Evolutionary conservation across 2,113 vertebrate species (phyloP), one percentile per base, ranked within the genome.

Genomic region (Hippocampus mohnikei): DNA sequence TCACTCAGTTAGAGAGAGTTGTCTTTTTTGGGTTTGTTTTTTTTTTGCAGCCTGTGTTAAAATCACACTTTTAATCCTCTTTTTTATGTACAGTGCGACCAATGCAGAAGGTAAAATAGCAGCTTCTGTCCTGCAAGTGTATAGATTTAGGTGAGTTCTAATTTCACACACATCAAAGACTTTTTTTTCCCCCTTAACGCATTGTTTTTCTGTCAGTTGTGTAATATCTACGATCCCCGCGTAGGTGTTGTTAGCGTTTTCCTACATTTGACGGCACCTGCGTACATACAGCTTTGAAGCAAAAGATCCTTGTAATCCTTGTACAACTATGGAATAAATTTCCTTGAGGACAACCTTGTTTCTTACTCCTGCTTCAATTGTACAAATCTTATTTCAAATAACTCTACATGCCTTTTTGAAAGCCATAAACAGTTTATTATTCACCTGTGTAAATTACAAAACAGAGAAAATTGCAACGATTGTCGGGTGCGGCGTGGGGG

Each of bases 291-390:
- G 21, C 46, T 79, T 29, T 46, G 44, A 83, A 66, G 63, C 79
- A 56, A 71, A 63, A 67, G 69, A 75, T 55, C 77, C 82, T 80
- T 81, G 70, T 81, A 80, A 79, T 78, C 83, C 69, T 84, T 88
- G 81, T 90, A 88, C 79, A 86, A 79, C 73, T 81, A 58, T 70
- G 64, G 72, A 90, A 87, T 90, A 88, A 86, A 87, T 83, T 76
- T 87, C 74, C 72, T 85, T 72, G 67, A 16, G 59, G 33, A 37
- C 33, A 37, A 37, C 33, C 33, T 37, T 5, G 33, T 37, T 37
- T 6, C 33, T 37, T 37, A 37, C 33, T 37, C 33, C 33, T 37
- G 33, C 33, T 37, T 37, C 33, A 37, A 6, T 37, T 6, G 33
- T 37, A 37, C 33, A 37, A 37, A 37, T 5, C 33, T 37, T 37